These are phyloP conservation scores for Megaleporinus macrocephalus DNA, from an alignment of 2,113 vertebrate genomes.

Conservation along the genomic window DNA sequence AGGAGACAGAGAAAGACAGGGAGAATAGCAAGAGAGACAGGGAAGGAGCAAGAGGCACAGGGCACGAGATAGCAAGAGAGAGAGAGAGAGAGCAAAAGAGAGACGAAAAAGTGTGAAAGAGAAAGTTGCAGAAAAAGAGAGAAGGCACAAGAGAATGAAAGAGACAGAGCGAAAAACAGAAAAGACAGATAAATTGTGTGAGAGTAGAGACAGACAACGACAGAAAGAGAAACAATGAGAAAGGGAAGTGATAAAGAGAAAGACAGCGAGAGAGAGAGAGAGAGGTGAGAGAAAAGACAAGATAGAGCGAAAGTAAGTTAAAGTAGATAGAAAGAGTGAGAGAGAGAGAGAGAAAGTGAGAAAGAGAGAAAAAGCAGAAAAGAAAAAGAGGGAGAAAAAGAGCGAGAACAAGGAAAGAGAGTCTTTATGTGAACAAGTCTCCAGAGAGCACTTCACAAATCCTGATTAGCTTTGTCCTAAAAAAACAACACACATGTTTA, in stretches of 20 bases:
- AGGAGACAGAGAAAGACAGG: slow-evolving; percentile 27
- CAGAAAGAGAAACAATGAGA: too few relatives aligned
- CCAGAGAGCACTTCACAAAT: slow-evolving; percentile 12
- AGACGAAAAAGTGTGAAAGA: too few relatives aligned
- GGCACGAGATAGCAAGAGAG: too few relatives aligned
- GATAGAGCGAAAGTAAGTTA: slow-evolving; percentile 59
- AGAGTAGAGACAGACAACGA: too few relatives aligned
- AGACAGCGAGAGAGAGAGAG: slow-evolving; percentile 56
- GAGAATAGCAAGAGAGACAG: not conserved
- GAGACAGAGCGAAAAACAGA: too few relatives aligned
- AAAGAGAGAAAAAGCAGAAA: slow-evolving; percentile 48
- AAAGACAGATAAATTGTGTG: too few relatives aligned
- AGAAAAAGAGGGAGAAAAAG: slow-evolving; percentile 20
- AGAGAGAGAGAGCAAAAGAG: too few relatives aligned
- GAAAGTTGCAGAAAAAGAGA: too few relatives aligned
- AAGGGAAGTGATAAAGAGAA: slow-evolving; percentile 32
- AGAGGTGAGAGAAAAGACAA: slow-evolving; percentile 69
- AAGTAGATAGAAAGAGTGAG: slow-evolving; percentile 44
- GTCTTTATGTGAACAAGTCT: not conserved
- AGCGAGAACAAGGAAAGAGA: slow-evolving; percentile 32
- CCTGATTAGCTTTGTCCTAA: slow-evolving; percentile 11
- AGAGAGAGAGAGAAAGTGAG: slow-evolving; percentile 69
- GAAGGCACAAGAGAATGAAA: too few relatives aligned
- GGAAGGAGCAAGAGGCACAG: too few relatives aligned
- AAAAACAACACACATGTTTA: slow-evolving; percentile 18